Conservation (phyloP, 2,797 vertebrate species). For the Austrolebias charrua region DNA sequence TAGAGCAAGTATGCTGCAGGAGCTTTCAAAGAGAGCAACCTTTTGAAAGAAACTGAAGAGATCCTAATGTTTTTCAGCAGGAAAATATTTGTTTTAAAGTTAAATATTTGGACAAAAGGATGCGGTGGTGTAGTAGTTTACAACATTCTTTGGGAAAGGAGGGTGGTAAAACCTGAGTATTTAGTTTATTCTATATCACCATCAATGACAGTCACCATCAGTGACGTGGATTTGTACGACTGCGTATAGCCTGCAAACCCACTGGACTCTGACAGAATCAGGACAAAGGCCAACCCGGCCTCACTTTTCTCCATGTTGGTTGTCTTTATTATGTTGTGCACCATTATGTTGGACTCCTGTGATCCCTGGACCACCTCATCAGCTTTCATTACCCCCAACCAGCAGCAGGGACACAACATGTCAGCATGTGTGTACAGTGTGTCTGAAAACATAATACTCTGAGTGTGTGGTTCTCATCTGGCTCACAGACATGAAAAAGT, state of each 20-base stretch:
- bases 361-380: conserved; percentile 55
- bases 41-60: too few relatives aligned
- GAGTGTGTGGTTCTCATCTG: conserved; percentile 53
- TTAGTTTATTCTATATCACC: too few relatives aligned
- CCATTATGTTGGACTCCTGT: conserved; percentile 43
- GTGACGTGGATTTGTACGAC: conserved; percentile 1
- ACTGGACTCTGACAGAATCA: conserved; percentile 3
- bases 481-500: conserved; percentile 60
- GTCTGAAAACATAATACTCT: conserved; percentile 10
- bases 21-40: too few relatives aligned
- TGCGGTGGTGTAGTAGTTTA: too few relatives aligned
- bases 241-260: conserved; percentile 10
- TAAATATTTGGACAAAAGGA: too few relatives aligned
- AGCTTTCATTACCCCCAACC: conserved; percentile 55
- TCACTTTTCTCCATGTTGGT: conserved; percentile 1
- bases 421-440: conserved; percentile 23
- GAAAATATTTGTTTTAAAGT: too few relatives aligned
- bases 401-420: conserved; percentile 30
- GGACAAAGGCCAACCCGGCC: background rate
- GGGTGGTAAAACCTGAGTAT: too few relatives aligned
- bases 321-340: conserved; percentile 40
- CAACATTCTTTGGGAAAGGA: too few relatives aligned
- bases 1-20: too few relatives aligned
- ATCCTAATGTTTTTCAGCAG: too few relatives aligned
- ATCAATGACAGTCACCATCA: background rate